Evolutionary conservation across 2,113 vertebrate genomes (phyloP).

Genomic region (Australoheros scitulus): DNA sequence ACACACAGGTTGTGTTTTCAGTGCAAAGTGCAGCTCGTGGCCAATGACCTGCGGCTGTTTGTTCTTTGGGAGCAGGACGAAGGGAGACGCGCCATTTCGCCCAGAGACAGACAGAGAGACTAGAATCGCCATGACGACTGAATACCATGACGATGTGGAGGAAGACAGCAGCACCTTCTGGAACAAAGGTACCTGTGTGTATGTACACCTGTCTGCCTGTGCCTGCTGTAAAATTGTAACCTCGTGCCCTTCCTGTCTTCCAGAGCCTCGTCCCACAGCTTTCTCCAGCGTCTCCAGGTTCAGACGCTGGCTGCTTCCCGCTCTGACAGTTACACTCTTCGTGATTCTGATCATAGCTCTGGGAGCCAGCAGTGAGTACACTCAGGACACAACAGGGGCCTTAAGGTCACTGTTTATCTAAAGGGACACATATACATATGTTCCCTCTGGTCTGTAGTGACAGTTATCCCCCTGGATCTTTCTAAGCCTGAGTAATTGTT

Average conservation of each 20-base stretch:
- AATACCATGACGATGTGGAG: conserved; percentile 49
- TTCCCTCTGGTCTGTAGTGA: fast-evolving
- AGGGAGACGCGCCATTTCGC: background rate
- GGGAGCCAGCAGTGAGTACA: conserved; percentile 58
- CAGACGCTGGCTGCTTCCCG: conserved; percentile 51
- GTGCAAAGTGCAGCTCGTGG: conserved; percentile 43
- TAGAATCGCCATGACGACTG: conserved; percentile 51
- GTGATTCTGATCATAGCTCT: conserved; percentile 71
- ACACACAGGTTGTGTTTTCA: background rate
- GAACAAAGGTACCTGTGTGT: conserved; percentile 49
- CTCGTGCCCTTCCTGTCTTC: background rate
- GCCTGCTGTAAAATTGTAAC: background rate
- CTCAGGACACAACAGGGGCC: background rate
- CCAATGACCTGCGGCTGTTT: conserved; percentile 32
- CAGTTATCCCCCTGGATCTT: background rate
- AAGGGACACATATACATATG: fast-evolving
- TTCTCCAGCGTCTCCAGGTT: conserved; percentile 30
- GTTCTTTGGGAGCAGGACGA: background rate
- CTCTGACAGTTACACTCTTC: conserved; percentile 34
- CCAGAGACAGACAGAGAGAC: background rate
- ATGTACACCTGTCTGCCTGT: no score
- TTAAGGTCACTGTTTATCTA: background rate
- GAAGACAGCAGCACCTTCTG: conserved; percentile 57
- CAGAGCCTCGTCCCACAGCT: conserved; percentile 29
- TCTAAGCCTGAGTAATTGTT: background rate